These are phyloP conservation scores for Sinella curviseta DNA, from an alignment of 1,140 invertebrate genomes.

Conservation along the genomic window DNA sequence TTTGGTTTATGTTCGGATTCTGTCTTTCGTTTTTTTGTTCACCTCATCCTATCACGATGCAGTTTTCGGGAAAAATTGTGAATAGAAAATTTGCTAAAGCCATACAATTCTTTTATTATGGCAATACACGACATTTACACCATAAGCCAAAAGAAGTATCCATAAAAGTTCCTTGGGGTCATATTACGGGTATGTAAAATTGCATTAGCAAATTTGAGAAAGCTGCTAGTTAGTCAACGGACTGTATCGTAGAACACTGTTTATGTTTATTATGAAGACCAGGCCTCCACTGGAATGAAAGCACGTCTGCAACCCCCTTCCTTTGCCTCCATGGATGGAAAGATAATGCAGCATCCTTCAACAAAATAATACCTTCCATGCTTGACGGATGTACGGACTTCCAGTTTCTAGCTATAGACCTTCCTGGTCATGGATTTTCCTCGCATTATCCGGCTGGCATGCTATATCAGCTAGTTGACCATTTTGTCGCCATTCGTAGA, in stretches of 20 bases:
- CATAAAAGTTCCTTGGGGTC: not conserved
- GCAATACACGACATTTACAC: no score
- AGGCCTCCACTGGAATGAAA: conserved; percentile 35
- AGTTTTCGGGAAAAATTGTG: no score
- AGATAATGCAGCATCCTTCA: conserved; percentile 43
- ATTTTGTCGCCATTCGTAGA: conserved; percentile 25
- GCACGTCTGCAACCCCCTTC: conserved; percentile 21
- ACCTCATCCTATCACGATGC: no score
- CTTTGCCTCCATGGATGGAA: conserved; percentile 43
- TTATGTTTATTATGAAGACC: not conserved
- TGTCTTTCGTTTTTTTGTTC: no score
- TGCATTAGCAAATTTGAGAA: not conserved
- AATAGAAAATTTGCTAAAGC: no score
- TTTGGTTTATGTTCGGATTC: no score
- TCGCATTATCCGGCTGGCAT: conserved; percentile 44
- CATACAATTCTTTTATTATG: no score
- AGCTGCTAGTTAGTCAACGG: not conserved
- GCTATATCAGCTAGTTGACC: conserved; percentile 35
- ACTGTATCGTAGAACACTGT: not conserved
- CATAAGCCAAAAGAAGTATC: no score
- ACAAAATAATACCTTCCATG: conserved; percentile 36
- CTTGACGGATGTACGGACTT: conserved; percentile 23
- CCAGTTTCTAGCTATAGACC: conserved; percentile 39
- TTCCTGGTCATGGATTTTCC: conserved; percentile 39
- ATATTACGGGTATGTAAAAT: not conserved